phyloP scores from a whole-genome alignment of 37 sponge, comb jelly and placozoan genomes.

The Lycopodina hypogea region DNA sequence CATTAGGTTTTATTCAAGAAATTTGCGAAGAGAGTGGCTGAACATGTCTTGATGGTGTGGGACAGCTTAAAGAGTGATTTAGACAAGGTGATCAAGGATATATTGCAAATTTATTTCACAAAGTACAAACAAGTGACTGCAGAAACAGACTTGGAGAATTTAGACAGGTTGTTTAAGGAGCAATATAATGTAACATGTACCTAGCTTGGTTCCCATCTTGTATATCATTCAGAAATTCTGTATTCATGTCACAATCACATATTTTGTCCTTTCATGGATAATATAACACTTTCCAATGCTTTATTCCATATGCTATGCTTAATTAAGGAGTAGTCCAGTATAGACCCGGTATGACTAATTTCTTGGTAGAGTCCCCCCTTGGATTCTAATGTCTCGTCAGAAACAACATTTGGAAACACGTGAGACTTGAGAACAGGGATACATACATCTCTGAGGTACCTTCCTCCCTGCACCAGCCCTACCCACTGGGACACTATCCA shows the following conservation, averaged over 20 bases:
- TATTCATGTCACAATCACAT: neutral
- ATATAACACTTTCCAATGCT: neutral
- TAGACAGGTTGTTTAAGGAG: constrained; percentile 18
- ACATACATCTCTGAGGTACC: constrained; percentile 15
- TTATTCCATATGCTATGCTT: neutral
- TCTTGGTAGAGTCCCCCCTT: neutral
- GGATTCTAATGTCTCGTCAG: neutral
- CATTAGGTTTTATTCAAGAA: constrained; percentile 74
- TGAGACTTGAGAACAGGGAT: constrained; percentile 3
- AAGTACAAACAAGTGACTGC: constrained; percentile 11
- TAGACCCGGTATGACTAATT: neutral
- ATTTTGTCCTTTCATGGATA: neutral
- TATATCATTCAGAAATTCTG: neutral
- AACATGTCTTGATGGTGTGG: constrained; percentile 2
- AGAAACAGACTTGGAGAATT: constrained; percentile 28
- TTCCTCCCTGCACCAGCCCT: constrained; percentile 12
- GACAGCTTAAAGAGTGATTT: neutral
- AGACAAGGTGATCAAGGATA: neutral
- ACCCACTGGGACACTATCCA: neutral
- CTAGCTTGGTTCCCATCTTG: neutral
- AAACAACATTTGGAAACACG: neutral
- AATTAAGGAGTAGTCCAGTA: neutral
- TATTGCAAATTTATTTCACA: constrained; percentile 23
- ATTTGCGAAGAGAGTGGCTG: constrained; percentile 65
- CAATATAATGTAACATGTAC: neutral